phyloP scores from a whole-genome alignment of 2,797 vertebrate species.

The Protonibea diacanthus region DNA sequence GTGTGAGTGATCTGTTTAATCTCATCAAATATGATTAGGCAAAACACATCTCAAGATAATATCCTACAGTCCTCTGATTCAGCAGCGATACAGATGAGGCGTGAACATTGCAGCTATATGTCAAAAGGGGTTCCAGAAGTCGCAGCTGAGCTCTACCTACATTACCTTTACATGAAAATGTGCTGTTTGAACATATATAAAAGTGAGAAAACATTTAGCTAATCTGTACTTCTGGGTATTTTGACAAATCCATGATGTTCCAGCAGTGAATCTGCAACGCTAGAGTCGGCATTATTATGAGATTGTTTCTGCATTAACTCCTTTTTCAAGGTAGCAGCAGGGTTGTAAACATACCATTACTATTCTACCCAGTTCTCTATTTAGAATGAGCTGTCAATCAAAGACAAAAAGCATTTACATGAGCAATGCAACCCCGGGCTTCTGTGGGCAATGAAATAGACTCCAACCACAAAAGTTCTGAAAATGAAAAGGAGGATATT shows the following conservation, averaged over 20 bases:
- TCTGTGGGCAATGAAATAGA: conserved; percentile 49
- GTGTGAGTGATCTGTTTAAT: conserved; percentile 77
- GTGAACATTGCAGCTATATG: conserved; percentile 38
- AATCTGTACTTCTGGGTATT: conserved; percentile 6
- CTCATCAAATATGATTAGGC: conserved; percentile 79
- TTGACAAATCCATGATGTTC: conserved; percentile 11
- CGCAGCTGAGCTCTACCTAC: conserved; percentile 20
- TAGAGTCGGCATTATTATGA: conserved; percentile 9
- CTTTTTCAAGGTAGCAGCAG: conserved; percentile 30
- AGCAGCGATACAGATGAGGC: conserved; percentile 53
- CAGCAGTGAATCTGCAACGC: conserved; percentile 2
- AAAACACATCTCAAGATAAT: conserved; percentile 74
- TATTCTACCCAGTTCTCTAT: conserved; percentile 41
- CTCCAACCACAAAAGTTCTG: conserved; percentile 24
- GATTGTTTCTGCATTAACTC: conserved; percentile 20
- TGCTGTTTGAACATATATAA: conserved; percentile 3
- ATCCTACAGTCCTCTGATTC: conserved; percentile 50
- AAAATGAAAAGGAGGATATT: conserved; percentile 58
- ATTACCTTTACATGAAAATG: conserved; percentile 1
- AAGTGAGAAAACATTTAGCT: conserved; percentile 15
- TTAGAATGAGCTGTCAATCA: conserved; percentile 66
- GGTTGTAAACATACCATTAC: conserved; percentile 53
- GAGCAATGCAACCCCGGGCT: conserved; percentile 38
- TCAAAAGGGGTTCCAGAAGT: conserved; percentile 24
- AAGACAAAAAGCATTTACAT: conserved; percentile 60